A percentile compares a stretch with the other conserved stretches of the same genome.
phyloP scores from a whole-genome alignment of 1,140 invertebrate genomes.

The Drosophila orosa region DNA sequence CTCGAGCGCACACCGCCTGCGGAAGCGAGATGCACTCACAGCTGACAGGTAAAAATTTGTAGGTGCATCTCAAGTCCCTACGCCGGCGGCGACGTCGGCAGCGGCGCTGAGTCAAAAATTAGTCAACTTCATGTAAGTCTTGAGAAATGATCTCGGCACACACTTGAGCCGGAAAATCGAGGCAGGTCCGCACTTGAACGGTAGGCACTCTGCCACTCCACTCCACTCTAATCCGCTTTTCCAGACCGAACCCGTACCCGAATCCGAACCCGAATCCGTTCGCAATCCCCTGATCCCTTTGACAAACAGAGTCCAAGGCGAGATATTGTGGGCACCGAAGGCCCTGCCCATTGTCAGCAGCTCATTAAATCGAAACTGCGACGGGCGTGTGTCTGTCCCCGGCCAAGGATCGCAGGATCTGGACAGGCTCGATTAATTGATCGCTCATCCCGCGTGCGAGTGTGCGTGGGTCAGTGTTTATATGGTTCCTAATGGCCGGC shows the following conservation, averaged over 20 bases:
- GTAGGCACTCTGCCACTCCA: constrained; percentile 40
- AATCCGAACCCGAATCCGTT: neutral
- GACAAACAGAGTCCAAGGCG: constrained; percentile 30
- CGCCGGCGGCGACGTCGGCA: constrained; percentile 17
- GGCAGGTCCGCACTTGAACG: constrained; percentile 68
- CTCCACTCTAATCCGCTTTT: constrained; percentile 52
- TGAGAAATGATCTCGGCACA: constrained; percentile 48
- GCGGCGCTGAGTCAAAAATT: constrained; percentile 62
- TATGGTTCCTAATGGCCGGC: constrained; percentile 48
- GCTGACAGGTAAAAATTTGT: constrained; percentile 79
- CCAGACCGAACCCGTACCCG: constrained; percentile 15
- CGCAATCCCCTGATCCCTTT: constrained; percentile 4
- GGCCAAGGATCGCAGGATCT: constrained; percentile 46
- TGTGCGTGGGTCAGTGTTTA: constrained; percentile 40
- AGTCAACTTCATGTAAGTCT: constrained; percentile 83
- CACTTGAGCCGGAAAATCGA: constrained; percentile 60
- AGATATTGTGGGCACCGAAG: constrained; percentile 44
- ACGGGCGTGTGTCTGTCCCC: constrained; percentile 34
- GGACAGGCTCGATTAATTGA: constrained; percentile 61
- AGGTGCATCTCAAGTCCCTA: constrained; percentile 62
- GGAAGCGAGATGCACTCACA: constrained; percentile 21
- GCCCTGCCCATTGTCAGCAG: constrained; percentile 64
- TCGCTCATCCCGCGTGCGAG: constrained; percentile 1
- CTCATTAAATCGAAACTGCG: constrained; percentile 47
- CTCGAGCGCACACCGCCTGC: neutral